Evolutionary conservation across 2,797 vertebrate species (phyloP), one percentile per base, ranked within the genome.

Genomic region (Cirrhinus mrigala): DNA sequence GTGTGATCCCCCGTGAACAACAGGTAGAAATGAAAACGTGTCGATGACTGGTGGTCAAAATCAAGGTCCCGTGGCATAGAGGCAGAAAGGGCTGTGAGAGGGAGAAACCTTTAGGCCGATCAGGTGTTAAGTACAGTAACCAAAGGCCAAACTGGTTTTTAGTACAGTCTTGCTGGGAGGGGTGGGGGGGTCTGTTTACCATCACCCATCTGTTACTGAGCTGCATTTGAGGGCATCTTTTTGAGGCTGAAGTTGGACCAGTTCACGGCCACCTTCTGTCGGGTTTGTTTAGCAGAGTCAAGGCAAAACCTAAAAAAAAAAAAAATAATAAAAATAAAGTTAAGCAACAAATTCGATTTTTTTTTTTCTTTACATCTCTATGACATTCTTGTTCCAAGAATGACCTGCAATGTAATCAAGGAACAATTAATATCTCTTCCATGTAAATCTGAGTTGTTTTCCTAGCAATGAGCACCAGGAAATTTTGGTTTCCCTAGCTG

Each of bases 231-330:
- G 95, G 97, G 95, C 94, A 96, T 97, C 95, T 99, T 99, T 96
- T 99, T 99, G 94, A 99, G 96, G 96, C 95, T 99, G 95, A 99
- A 99, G 96, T 99, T 99, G 95, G 98, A 98, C 98, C 98, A 99
- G 94, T 99, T 99, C 92, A 99, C 98, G 16, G 97, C 97, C 92
- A 99, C 96, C 93, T 99, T 99, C 95, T 98, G 98, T 86, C 98
- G 97, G 3, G 97, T 99, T 93, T 99, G 98, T 94, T 99, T 99
- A 85, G 98, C 98, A 76, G 98, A 99, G 92, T 99, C 98, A 82
- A 99, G 96, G 94, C 98, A 99, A 95, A 99, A 99, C 94, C 98
- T 99, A 89, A 22, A 87, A 3, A 11, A 86, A 58, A 22, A 46
- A n/a, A 64, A 27, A 15, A 14, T 12, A n/a, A 84, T n/a, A 79